Conservation (phyloP, 2,797 vertebrate species). For the Eulemur albifrons region DNA sequence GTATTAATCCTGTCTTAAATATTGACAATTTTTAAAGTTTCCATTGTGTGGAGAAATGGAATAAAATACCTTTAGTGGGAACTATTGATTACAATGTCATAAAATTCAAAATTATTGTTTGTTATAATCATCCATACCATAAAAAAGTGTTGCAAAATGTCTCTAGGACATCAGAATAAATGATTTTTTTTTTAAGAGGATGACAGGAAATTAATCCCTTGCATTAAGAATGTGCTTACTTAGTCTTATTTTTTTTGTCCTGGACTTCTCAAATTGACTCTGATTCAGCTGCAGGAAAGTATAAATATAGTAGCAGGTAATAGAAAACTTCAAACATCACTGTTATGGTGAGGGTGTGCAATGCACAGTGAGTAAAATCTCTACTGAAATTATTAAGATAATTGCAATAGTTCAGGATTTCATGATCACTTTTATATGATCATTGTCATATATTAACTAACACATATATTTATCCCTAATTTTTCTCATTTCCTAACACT, state of each 20-base stretch:
- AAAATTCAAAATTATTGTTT: constrained; percentile 3
- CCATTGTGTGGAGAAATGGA: background rate
- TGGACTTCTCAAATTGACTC: background rate
- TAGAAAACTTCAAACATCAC: background rate
- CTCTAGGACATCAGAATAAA: background rate
- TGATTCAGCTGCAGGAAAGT: background rate
- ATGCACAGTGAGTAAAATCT: background rate
- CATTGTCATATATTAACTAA: background rate
- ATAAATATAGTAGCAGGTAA: background rate
- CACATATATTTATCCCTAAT: background rate
- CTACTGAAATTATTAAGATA: background rate
- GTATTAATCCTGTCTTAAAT: background rate
- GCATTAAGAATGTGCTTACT: background rate
- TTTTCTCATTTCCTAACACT: background rate
- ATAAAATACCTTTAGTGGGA: constrained; percentile 10
- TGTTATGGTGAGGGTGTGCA: background rate
- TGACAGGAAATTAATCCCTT: background rate
- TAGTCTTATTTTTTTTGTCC: background rate
- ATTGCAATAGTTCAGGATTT: background rate
- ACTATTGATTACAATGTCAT: background rate
- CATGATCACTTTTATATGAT: background rate
- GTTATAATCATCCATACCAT: background rate
- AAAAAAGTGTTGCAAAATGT: background rate
- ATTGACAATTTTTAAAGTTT: background rate
- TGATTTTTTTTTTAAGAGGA: background rate